phyloP scores from a whole-genome alignment of 2,888 invertebrate genomes.

The Hymenopus coronatus region DNA sequence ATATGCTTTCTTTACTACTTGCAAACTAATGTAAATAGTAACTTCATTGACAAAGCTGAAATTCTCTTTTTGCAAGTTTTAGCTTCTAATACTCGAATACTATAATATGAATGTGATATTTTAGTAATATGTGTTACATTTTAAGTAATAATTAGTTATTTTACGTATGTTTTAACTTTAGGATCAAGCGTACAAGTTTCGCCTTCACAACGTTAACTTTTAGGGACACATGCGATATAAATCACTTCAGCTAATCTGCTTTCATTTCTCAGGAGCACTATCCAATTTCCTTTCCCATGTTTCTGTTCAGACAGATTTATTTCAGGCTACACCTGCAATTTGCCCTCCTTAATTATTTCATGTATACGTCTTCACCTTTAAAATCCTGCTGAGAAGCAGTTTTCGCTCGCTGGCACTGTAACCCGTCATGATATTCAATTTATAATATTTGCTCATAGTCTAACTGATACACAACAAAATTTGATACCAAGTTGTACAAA shows the following conservation, averaged over 20 bases:
- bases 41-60: no score
- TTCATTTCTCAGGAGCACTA: not conserved
- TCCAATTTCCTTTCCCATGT: not conserved
- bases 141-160: no score
- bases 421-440: not conserved
- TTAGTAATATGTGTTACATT: no score
- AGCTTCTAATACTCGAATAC: no score
- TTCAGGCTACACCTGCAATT: not conserved
- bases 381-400: not conserved
- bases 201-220: not conserved
- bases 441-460: not conserved
- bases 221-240: not conserved
- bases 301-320: not conserved
- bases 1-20: no score
- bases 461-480: not conserved
- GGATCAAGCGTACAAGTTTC: no score
- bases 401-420: not conserved
- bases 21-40: no score
- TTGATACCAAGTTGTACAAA: not conserved
- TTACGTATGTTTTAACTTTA: no score
- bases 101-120: no score
- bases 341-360: not conserved
- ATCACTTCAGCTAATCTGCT: not conserved
- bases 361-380: not conserved
- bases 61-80: no score